Evolutionary conservation across 1,140 invertebrate genomes (phyloP), one percentile per base, ranked within the genome.

Genomic region (Drepana arcuata): DNA sequence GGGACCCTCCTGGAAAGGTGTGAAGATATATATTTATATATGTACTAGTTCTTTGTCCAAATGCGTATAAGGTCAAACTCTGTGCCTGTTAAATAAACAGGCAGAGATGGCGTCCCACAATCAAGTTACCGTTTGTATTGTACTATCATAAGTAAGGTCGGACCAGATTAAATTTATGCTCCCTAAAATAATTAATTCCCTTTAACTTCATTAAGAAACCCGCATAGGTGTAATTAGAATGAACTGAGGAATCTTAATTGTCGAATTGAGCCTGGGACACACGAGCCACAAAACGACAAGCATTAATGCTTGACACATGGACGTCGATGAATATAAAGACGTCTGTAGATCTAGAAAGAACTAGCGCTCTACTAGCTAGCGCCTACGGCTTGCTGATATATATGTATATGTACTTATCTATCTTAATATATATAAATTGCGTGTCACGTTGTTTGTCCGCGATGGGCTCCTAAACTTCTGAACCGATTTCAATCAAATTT

Each of bases 221-320:
- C 73, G 73, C 73, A 81, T 81, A 78, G 66, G 77, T 81, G 77
- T 81, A 78, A 81, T 81, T 81, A 81, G 71, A 77, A 81, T 73
- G 70, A 75, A 47, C 72, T 54, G 52, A 69, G 77, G 77, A 81
- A 81, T 81, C 73, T 78, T 81, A 74, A 81, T 78, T 72, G 77
- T 77, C 48, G 65, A 68, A 81, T 74, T 74, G 71, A 65, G 65
- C 27, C 15, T 12, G 49, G 2, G 11, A 66, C 51, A 65, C 23
- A 75, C 45, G n/a, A 57, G 28, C n/a, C 5, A n/a, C 14, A 21
- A 29, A 27, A 9, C 18, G 4, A 21, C 18, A 4, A 21, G 18
- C 4, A 21, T 21, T 9, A 21, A 4, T 21, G 9, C 9, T 21
- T 9, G 4, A 9, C 18, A n/a, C 18, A 21, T 21, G 18, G 4